Evolutionary conservation across 2,888 invertebrate species (phyloP).

Genomic region (Pomacea canaliculata): DNA sequence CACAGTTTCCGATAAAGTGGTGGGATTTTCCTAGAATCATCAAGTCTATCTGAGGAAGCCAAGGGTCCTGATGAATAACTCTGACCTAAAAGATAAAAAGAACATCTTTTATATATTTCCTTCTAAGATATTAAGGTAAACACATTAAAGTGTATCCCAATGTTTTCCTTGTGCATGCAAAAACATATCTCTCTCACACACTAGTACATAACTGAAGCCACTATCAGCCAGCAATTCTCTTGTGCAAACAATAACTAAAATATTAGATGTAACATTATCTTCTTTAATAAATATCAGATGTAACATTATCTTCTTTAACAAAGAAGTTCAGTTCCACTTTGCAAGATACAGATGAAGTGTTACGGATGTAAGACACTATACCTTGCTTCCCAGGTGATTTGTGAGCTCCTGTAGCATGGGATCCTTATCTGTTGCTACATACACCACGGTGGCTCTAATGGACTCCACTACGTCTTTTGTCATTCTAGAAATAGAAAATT

Average conservation of each 20-base stretch:
- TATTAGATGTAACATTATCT: background rate
- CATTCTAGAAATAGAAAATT: slow-evolving; percentile 41
- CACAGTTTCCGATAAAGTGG: slow-evolving; percentile 68
- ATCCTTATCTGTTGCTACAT: slow-evolving; percentile 66
- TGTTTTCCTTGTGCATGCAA: no score
- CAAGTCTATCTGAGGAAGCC: slow-evolving; percentile 66
- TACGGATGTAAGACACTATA: background rate
- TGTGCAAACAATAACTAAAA: background rate
- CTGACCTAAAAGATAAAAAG: slow-evolving; percentile 47
- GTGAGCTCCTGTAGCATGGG: slow-evolving; percentile 59
- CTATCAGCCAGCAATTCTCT: background rate
- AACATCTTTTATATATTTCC: no score
- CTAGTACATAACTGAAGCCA: no score
- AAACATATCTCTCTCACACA: no score
- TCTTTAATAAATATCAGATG: background rate
- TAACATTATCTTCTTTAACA: background rate
- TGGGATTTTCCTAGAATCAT: slow-evolving; percentile 62
- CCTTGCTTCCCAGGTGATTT: slow-evolving; percentile 38
- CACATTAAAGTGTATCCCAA: no score
- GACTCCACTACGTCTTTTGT: slow-evolving; percentile 51
- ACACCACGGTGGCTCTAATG: slow-evolving; percentile 55
- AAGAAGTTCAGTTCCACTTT: background rate
- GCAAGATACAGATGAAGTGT: background rate
- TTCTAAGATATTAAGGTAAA: no score
- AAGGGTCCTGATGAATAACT: slow-evolving; percentile 64